Evolutionary conservation across 1,140 invertebrate species (phyloP), one percentile per base, ranked within the genome.

Genomic region (Heterodera schachtii): DNA sequence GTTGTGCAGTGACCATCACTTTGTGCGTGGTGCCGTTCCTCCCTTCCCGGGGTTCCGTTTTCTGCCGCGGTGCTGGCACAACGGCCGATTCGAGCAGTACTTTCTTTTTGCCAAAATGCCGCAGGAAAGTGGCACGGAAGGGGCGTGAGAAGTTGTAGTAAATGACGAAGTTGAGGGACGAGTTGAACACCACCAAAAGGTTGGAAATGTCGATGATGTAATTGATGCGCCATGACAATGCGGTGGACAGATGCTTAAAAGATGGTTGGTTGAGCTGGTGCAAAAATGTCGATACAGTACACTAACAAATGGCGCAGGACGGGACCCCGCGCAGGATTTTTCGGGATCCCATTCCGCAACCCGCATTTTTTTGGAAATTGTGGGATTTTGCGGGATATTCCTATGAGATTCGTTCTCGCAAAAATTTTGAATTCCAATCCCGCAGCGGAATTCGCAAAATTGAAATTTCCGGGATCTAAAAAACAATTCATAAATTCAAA

Each of bases 181-280:
- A 89, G 77, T 90, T 89, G 78, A 89, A 89, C 16, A 90, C 89
- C 21, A 90, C 89, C 11, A 89, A 83, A 31, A 89, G 78, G 74
- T 89, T 89, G 21, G 86, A 86, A 9, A 86, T 77, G 79, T 89
- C 88, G 47, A 90, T 89, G 21, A 89, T 84, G 67, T 90, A 89
- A 67, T 89, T 90, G 67, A 89, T 84, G 3, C 84, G 81, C 78
- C 80, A 83, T 13, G 79, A 82, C 11, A 90, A 70, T 16, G 81
- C 64, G 16, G 75, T 81, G 21, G 83, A 83, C 19, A 90, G 80
- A 49, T 82, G 75, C 52, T 75, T 19, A 75, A 75, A 21, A 19
- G 31, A 46, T 73, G 44, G 49, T 73, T 73, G 21, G n/a, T n/a
- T n/a, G n/a, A n/a, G n/a, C n/a, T n/a, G n/a, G n/a, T n/a, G n/a